Conservation (phyloP, 2,888 invertebrate species). For the Hirtodrosophila alboralis region DNA sequence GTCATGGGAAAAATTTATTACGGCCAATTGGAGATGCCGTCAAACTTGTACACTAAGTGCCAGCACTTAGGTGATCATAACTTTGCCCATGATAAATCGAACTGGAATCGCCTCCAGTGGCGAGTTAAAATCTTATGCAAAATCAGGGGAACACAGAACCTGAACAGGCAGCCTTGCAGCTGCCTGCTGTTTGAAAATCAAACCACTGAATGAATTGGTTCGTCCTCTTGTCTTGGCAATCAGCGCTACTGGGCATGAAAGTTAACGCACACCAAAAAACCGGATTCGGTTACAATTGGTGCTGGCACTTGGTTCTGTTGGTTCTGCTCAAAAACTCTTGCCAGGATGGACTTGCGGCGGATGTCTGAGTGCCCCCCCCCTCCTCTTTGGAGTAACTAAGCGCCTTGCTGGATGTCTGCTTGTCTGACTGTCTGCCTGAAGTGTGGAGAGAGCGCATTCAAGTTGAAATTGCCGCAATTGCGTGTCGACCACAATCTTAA, state of each 20-base stretch:
- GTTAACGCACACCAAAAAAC: conserved; percentile 66
- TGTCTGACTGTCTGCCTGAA: conserved; percentile 31
- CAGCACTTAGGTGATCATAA: conserved; percentile 73
- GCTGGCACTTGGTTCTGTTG: conserved; percentile 42
- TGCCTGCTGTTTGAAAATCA: conserved; percentile 40
- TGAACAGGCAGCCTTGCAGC: conserved; percentile 36
- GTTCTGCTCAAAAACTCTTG: conserved; percentile 40
- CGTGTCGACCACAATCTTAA: conserved; percentile 76
- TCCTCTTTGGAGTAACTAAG: conserved; percentile 18
- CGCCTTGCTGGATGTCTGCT: conserved; percentile 14
- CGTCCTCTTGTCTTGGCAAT: conserved; percentile 59
- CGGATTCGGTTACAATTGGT: conserved; percentile 71
- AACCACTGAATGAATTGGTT: conserved; percentile 59
- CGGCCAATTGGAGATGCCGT: conserved; percentile 45
- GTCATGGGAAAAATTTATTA: conserved; percentile 67
- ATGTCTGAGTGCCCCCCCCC: conserved; percentile 31
- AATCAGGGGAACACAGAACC: conserved; percentile 4
- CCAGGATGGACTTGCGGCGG: conserved; percentile 60
- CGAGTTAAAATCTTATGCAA: conserved; percentile 44
- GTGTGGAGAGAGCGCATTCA: conserved; percentile 51
- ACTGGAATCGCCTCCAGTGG: conserved; percentile 56
- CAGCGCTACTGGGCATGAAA: conserved; percentile 77
- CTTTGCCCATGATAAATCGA: conserved; percentile 70
- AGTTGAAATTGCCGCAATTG: conserved; percentile 77
- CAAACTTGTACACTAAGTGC: conserved; percentile 55